phyloP scores from a whole-genome alignment of 2,113 vertebrate species.

The Hemiprocne comata region DNA sequence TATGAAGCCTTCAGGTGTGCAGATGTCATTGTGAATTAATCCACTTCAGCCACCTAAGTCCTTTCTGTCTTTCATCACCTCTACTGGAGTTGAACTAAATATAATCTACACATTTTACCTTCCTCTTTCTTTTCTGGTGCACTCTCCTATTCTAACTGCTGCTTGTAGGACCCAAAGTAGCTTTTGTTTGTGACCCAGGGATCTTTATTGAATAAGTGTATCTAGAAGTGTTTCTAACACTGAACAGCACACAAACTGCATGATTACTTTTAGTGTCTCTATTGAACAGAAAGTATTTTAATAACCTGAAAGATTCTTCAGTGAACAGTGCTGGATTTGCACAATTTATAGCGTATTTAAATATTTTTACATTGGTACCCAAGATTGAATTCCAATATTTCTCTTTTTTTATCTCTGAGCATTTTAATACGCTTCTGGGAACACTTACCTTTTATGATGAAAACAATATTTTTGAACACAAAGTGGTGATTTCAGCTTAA shows the following conservation, averaged over 20 bases:
- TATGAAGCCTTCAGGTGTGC: constrained; percentile 1
- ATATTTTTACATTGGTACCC: constrained; percentile 68
- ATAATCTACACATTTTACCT: not conserved
- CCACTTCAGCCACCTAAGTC: constrained; percentile 11
- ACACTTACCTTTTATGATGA: constrained; percentile 72
- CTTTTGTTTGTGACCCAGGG: constrained; percentile 62
- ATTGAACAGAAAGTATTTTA: constrained; percentile 69
- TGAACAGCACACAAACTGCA: constrained; percentile 55
- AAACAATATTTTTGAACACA: constrained; percentile 72
- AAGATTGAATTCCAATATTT: constrained; percentile 71
- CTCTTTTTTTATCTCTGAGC: constrained; percentile 45
- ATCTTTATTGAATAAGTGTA: constrained; percentile 55
- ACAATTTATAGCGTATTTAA: constrained; percentile 70
- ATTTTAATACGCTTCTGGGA: constrained; percentile 70
- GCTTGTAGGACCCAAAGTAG: not conserved
- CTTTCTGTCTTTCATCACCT: constrained; percentile 50
- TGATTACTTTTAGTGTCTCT: constrained; percentile 45
- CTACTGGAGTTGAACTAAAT: constrained; percentile 30
- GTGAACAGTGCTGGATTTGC: constrained; percentile 44
- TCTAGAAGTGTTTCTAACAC: constrained; percentile 35
- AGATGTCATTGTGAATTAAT: not conserved
- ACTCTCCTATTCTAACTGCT: constrained; percentile 28
- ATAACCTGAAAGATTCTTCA: constrained; percentile 70
- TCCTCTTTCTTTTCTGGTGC: constrained; percentile 50
- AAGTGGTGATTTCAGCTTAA: constrained; percentile 67